A percentile compares a stretch with the other conserved stretches of the same genome.
phyloP scores from a whole-genome alignment of 2,113 vertebrate genomes.

The Furnarius figulus region DNA sequence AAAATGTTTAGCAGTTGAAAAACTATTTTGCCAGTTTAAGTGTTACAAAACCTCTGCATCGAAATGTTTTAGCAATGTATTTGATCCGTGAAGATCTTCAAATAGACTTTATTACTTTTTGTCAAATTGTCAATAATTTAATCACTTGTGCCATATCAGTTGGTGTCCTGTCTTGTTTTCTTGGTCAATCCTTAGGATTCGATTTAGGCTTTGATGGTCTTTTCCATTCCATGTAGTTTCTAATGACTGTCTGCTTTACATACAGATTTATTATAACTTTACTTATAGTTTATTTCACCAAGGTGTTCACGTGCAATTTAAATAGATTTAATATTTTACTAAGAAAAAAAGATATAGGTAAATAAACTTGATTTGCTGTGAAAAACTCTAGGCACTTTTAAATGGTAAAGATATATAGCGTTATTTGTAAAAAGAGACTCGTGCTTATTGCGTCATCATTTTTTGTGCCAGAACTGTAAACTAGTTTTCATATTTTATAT shows the following conservation, averaged over 20 bases:
- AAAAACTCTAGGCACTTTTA: slow-evolving; percentile 68
- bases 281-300: slow-evolving; percentile 3
- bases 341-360: slow-evolving; percentile 43
- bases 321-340: slow-evolving; percentile 63
- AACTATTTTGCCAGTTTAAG: slow-evolving; percentile 24
- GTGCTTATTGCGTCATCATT: slow-evolving; percentile 66
- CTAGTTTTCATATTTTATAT: slow-evolving; percentile 75
- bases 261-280: neutral
- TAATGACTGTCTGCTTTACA: slow-evolving; percentile 12
- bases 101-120: neutral
- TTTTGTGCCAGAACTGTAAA: slow-evolving; percentile 73
- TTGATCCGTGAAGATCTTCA: neutral
- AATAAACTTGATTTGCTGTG: slow-evolving; percentile 66
- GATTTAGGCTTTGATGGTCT: slow-evolving; percentile 8
- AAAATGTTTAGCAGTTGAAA: slow-evolving; percentile 10
- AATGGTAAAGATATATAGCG: slow-evolving; percentile 28
- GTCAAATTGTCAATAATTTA: slow-evolving; percentile 8
- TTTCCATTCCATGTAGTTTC: slow-evolving; percentile 33
- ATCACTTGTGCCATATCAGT: slow-evolving; percentile 51
- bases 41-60: neutral
- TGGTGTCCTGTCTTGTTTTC: neutral
- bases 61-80: neutral
- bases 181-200: slow-evolving; percentile 4
- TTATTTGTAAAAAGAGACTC: slow-evolving; percentile 68
- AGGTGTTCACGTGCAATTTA: slow-evolving; percentile 29